Evolutionary conservation across 2,797 vertebrate genomes (phyloP), one percentile per base, ranked within the genome.

Genomic region (Cossypha dichroa): DNA sequence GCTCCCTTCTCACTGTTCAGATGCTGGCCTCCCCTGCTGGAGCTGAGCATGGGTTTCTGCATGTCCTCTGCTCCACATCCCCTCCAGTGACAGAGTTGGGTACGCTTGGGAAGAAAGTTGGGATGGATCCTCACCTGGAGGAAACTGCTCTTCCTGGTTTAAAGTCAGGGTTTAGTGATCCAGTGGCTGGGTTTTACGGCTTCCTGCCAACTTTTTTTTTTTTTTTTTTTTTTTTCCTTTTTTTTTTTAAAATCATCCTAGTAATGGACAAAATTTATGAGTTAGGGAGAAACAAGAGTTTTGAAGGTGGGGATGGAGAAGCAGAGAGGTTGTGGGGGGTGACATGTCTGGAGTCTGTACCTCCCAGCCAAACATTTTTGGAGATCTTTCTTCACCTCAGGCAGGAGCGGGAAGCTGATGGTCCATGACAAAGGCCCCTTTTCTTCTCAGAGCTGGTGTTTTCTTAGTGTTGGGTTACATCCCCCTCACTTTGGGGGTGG

Each of bases 401-500:
- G 95, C 94, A 21, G 90, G 93, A 90, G 79, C 21, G 11, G 76
- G 80, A 87, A 94, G 96, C 97, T 83, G 95, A 94, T 20, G 45
- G 80, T 76, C 68, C 75, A 13, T 54, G 90, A 98, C 98, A 99
- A 99, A 98, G 98, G 97, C 97, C 97, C 76, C 97, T 98, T 98
- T 98, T 99, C 98, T 98, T 96, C 95, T 97, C 93, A 1, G 43
- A 93, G 94, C 97, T 96, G 78, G 83, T 99, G 98, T 99, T 99
- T 99, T 98, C 98, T 97, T 98, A 98, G 98, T 98, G 98, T 99
- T 97, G 90, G 97, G 98, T 99, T 99, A 98, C 98, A 98, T 94
- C 97, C 98, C 98, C 86, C 94, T 96, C 10, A 56, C 93, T 79
- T 90, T 89, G 85, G 79, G 91, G 94, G 97, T 93, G 95, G 92